Base-by-base conservation (phyloP, 2,888 invertebrate species). In the Volucella inflata region DNA sequence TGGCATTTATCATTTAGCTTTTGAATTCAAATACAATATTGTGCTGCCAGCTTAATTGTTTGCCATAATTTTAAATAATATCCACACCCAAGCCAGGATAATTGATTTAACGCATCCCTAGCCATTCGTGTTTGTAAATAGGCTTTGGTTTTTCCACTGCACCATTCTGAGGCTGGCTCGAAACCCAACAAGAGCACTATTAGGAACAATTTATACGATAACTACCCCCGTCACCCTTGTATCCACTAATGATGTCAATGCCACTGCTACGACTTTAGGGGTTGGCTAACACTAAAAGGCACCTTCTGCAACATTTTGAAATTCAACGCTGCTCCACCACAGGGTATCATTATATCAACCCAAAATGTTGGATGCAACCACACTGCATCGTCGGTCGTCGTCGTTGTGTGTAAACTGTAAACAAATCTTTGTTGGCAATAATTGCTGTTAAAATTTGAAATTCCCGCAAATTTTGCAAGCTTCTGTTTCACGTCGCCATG, bases 351-450 rank as follows among this genome's bases (percentile, higher is more conserved):
- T 48, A 0, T 44, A 40, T 30, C 10, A 44, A 50, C 46, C 51
- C 40, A 11, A 42, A 62, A 10, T 30, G 44, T 3, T n/a, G 21
- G 21, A 11, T 2, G 8, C 11, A 57, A n/a, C 14, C 8, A 1
- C 21, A 12, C 30, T 36, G 16, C 11, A 14, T 14, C 12, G 30
- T 16, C 11, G 36, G 42, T 40, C 2, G 21, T 21, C 16, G 16
- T 2, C 38, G 11, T 53, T 36, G 21, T 30, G 46, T 46, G 51
- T 6, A 2, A 44, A 44, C 30, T 62, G 76, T 67, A 82, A 82
- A 72, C 77, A 82, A 82, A 82, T 82, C 77, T 68, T 82, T 82
- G 75, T 59, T 72, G 48, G 77, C 82, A 78, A 78, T 78, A 72
- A 78, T 72, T 78, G 82, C 57, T 82, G 72, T 82, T 78, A 36